These are phyloP conservation scores for Thelaira solivaga DNA, from an alignment of 2,888 invertebrate species.

Conservation along the genomic window DNA sequence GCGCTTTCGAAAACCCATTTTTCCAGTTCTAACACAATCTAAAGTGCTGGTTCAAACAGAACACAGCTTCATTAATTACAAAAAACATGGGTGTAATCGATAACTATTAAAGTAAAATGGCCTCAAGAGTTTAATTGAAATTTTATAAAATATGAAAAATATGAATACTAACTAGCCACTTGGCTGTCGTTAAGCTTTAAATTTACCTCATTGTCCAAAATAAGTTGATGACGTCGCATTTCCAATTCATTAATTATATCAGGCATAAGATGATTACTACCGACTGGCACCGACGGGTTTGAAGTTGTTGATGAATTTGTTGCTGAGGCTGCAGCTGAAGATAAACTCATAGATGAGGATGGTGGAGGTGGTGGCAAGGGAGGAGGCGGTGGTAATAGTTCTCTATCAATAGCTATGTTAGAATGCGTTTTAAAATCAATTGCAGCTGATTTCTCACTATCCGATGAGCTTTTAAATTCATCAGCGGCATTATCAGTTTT, in stretches of 20 bases:
- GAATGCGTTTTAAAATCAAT: neutral
- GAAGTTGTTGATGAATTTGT: neutral
- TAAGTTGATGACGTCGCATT: slow-evolving; percentile 81
- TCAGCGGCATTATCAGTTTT: slow-evolving; percentile 35
- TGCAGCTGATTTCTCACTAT: neutral
- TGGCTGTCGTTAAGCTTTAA: neutral
- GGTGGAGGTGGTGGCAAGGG: slow-evolving; percentile 51
- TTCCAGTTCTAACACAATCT: too few relatives aligned
- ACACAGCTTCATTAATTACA: too few relatives aligned
- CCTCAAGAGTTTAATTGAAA: too few relatives aligned
- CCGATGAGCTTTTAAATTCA: neutral
- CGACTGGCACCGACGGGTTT: slow-evolving; percentile 10
- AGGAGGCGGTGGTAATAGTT: slow-evolving; percentile 53
- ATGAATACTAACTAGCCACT: too few relatives aligned
- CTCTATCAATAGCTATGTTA: slow-evolving; percentile 34
- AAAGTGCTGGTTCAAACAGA: too few relatives aligned
- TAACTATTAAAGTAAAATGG: too few relatives aligned
- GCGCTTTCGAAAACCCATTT: too few relatives aligned
- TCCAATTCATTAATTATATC: slow-evolving; percentile 80
- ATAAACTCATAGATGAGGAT: slow-evolving; percentile 10
- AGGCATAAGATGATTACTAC: slow-evolving; percentile 67
- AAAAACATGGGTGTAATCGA: too few relatives aligned
- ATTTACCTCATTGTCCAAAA: slow-evolving; percentile 81
- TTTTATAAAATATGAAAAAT: too few relatives aligned
- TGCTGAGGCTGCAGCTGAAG: neutral